Evolutionary conservation across 2,888 invertebrate species (phyloP), one percentile per base, ranked within the genome.

Genomic region (Calameuta pallipes): DNA sequence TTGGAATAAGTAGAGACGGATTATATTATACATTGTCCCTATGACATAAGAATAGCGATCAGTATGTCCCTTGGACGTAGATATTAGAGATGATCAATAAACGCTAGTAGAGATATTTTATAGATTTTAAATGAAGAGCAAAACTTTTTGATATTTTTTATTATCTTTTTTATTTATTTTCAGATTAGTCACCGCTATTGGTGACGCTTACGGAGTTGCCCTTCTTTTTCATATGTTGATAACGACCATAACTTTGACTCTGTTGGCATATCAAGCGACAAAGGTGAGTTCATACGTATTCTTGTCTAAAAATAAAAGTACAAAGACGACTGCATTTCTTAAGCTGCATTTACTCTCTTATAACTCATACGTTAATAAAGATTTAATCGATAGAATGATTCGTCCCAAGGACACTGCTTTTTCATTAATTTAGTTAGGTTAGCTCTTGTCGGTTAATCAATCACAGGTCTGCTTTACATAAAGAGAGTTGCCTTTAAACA

Each of bases 231-330:
- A 97, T 92, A 97, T 97, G 97, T 92, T 97, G 89, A 95, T 96
- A 34, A 95, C 97, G 0, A 97, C 97, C 3, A 96, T 97, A 83
- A 96, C 95, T 70, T 92, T 97, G 56, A 97, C 97, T 30, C 93
- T 97, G 68, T 92, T 97, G 82, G 97, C 97, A 30, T 97, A 97
- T 87, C 97, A 97, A 91, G 97, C 97, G 6, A 97, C 97, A 1
- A 96, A 96, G 94, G 96, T 95, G 92, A 85, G 82, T 77, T 23
- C 56, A 56, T 56, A 56, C 23, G 56, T 23, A 56, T 56, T 41
- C 56, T 23, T 56, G 56, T 56, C 23, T 56, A 23, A 56, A 2
- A 56, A 56, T 56, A 23, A 56, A 23, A 56, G 23, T 56, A 9
- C 2, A 6, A 56, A 23, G 56, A 23, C 2, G 56, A 56, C 56